A percentile compares a stretch with the other conserved stretches of the same genome.
phyloP scores from a whole-genome alignment of 2,113 vertebrate species.

The Eurystomus gularis region DNA sequence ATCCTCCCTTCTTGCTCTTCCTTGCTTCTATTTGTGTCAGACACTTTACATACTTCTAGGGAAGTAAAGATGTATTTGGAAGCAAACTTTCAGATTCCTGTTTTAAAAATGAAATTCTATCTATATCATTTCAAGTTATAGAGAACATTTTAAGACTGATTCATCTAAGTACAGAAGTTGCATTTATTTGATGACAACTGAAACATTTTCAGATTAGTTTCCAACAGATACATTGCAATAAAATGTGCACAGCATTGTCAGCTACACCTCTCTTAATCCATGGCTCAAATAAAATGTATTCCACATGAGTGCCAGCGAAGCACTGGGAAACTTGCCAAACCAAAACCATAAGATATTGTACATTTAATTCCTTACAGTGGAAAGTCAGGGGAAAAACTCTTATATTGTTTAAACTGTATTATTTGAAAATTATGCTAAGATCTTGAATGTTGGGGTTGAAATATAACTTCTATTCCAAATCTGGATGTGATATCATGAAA shows the following conservation, averaged over 20 bases:
- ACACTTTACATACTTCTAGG: neutral
- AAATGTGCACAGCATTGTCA: neutral
- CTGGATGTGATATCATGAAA: neutral
- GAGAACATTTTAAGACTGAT: neutral
- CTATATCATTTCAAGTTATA: neutral
- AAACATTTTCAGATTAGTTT: conserved; percentile 26
- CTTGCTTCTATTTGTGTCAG: neutral
- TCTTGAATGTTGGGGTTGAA: neutral
- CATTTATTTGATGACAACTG: neutral
- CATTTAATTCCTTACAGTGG: neutral
- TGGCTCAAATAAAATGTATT: conserved; percentile 11
- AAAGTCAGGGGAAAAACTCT: neutral
- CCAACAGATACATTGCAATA: neutral
- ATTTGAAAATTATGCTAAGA: neutral
- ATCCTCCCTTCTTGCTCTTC: neutral
- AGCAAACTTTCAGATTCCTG: neutral
- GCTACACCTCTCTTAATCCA: neutral
- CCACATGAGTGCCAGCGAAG: neutral
- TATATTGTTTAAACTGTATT: neutral
- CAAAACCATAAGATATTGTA: conserved; percentile 6
- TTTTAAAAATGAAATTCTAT: neutral
- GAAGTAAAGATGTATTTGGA: neutral
- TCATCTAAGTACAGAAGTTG: neutral
- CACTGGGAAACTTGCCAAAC: conserved; percentile 16
- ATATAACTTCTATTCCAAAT: neutral